Evolutionary conservation across 2,888 invertebrate genomes (phyloP).

Genomic region (Phalera bucephala): DNA sequence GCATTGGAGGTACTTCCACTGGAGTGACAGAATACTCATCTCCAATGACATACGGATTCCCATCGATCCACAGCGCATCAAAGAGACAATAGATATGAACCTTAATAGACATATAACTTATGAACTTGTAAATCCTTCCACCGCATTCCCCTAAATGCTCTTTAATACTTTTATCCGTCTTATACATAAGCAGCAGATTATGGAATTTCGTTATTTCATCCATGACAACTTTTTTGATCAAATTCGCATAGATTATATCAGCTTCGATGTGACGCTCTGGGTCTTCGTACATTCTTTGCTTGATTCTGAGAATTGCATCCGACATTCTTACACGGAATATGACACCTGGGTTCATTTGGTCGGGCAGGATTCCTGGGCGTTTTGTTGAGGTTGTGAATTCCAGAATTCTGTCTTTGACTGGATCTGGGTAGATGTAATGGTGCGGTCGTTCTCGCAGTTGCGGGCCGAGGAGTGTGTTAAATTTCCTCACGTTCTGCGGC

Average conservation of each 20-base stretch:
- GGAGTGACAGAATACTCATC: constrained; percentile 76
- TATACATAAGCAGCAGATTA: constrained; percentile 70
- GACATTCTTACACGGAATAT: constrained; percentile 75
- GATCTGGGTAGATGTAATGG: constrained; percentile 73
- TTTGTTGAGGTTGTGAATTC: constrained; percentile 64
- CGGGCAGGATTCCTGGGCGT: constrained; percentile 66
- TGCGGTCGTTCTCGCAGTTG: constrained; percentile 66
- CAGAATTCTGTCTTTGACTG: constrained; percentile 65
- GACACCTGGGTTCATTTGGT: constrained; percentile 75
- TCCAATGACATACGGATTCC: constrained; percentile 74
- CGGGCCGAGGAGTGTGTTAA: constrained; percentile 60
- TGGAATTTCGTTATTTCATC: constrained; percentile 77
- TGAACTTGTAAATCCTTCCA: constrained; percentile 73
- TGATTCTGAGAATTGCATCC: constrained; percentile 70
- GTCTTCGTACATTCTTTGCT: constrained; percentile 76
- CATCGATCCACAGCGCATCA: constrained; percentile 75
- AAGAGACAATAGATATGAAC: constrained; percentile 76
- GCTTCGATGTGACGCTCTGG: constrained; percentile 72
- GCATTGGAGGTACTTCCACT: constrained; percentile 68
- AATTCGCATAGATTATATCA: constrained; percentile 73
- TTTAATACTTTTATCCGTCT: constrained; percentile 71
- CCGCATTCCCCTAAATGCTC: constrained; percentile 76
- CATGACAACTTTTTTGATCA: constrained; percentile 74
- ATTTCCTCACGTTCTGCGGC: constrained; percentile 55
- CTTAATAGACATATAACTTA: constrained; percentile 75